These are phyloP conservation scores for Eremobia ochroleuca DNA, from an alignment of 2,888 invertebrate species.

Conservation along the genomic window DNA sequence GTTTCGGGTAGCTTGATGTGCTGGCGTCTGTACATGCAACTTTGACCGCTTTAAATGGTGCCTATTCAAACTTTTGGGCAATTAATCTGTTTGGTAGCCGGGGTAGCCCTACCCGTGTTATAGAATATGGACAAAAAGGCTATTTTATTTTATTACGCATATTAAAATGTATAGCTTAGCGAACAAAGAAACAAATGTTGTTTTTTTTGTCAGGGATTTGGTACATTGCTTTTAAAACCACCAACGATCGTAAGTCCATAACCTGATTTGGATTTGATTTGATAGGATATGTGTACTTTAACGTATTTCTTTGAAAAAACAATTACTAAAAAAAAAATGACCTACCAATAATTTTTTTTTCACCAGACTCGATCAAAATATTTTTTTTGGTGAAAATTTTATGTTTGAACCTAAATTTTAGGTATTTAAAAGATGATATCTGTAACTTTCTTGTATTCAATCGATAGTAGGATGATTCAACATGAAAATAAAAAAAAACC, in stretches of 20 bases:
- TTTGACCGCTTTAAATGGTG: neutral
- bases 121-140: slow-evolving; percentile 9
- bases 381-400: no score
- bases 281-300: neutral
- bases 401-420: no score
- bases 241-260: neutral
- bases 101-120: slow-evolving; percentile 33
- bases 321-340: no score
- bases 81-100: neutral
- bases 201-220: neutral
- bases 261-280: neutral
- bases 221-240: neutral
- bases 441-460: no score
- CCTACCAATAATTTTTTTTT: no score
- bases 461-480: no score
- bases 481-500: no score
- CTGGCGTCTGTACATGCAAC: no score
- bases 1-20: no score
- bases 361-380: no score
- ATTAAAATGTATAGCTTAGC: neutral
- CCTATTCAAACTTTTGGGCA: neutral
- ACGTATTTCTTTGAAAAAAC: neutral
- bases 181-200: neutral
- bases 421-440: no score
- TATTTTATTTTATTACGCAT: slow-evolving; percentile 5